phyloP scores from a whole-genome alignment of 2,888 invertebrate species.

The Shargacucullia verbasci region DNA sequence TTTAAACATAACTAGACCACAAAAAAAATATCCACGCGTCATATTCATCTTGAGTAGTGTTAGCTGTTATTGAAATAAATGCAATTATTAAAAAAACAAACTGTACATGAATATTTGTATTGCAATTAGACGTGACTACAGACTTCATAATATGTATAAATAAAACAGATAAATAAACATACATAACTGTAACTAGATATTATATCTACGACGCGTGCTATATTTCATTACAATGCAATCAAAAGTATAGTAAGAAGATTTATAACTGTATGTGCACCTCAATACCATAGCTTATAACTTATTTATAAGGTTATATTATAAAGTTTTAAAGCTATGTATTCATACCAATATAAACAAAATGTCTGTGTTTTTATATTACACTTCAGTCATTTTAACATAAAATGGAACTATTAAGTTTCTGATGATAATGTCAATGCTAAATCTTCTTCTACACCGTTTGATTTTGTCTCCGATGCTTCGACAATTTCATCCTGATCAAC shows the following conservation, averaged over 20 bases:
- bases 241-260: not conserved
- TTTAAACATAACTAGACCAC: constrained; percentile 13
- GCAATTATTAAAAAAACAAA: constrained; percentile 11
- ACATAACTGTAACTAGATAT: not conserved
- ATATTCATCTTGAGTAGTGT: not conserved
- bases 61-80: constrained; percentile 13
- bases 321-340: constrained; percentile 6
- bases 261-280: not conserved
- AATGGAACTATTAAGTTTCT: constrained; percentile 14
- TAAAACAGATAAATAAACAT: not conserved
- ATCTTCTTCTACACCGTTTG: constrained; percentile 7
- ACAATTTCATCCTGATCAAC: constrained; percentile 30
- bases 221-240: no score
- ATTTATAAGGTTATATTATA: no score
- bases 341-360: constrained; percentile 14
- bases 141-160: not conserved
- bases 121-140: constrained; percentile 1
- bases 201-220: not conserved
- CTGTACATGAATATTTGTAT: not conserved
- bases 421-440: constrained; percentile 5
- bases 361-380: constrained; percentile 6
- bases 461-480: constrained; percentile 7
- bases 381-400: constrained; percentile 28
- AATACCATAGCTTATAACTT: constrained; percentile 2
- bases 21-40: not conserved